Percentiles rank a stretch among this genome's conserved stretches.
phyloP scores from a whole-genome alignment of 2,888 invertebrate species.

The Alitta virens region DNA sequence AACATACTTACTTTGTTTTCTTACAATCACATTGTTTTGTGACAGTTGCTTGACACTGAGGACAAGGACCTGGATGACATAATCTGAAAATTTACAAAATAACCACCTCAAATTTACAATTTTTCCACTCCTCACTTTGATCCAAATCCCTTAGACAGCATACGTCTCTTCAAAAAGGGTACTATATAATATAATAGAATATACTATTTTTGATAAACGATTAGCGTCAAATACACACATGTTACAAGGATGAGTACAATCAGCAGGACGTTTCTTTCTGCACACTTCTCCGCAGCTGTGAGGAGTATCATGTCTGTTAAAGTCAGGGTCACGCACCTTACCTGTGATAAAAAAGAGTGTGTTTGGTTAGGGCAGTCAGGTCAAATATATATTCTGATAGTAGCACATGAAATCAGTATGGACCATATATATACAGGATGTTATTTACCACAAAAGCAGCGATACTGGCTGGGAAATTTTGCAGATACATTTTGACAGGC shows the following conservation, averaged over 20 bases:
- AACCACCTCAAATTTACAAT: too few relatives aligned
- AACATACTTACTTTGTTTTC: conserved; percentile 37
- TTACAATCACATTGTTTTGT: conserved; percentile 55
- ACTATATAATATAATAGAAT: too few relatives aligned
- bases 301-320: conserved; percentile 75
- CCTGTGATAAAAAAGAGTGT: conserved; percentile 34
- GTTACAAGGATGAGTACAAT: conserved; percentile 66
- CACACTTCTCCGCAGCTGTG: conserved; percentile 92
- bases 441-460: conserved; percentile 84
- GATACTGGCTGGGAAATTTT: conserved; percentile 75
- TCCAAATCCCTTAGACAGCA: too few relatives aligned
- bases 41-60: conserved; percentile 76
- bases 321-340: conserved; percentile 54
- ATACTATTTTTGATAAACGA: too few relatives aligned
- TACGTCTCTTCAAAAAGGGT: too few relatives aligned
- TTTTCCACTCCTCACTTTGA: too few relatives aligned
- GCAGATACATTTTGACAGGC: conserved; percentile 81
- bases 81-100: conserved; percentile 51
- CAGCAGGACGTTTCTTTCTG: conserved; percentile 60
- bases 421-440: too few relatives aligned
- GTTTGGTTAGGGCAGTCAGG: too few relatives aligned
- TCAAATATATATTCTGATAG: too few relatives aligned
- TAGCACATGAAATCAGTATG: too few relatives aligned
- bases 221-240: conserved; percentile 60
- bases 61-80: conserved; percentile 95